A percentile compares a stretch with the other conserved stretches of the same genome.
phyloP scores from a whole-genome alignment of 1,140 invertebrate genomes.

The Planococcus citri region DNA sequence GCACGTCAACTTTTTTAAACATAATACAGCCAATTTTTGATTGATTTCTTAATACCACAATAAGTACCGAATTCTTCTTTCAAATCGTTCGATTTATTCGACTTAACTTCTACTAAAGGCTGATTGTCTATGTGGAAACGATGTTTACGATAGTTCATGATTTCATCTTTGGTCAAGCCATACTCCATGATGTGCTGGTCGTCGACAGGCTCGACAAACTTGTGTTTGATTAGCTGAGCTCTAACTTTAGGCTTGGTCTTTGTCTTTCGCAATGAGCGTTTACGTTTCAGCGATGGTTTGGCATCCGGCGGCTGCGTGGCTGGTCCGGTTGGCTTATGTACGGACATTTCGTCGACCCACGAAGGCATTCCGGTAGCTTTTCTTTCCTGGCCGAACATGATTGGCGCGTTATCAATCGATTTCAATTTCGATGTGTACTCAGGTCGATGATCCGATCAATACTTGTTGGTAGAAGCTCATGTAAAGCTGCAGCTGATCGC shows the following conservation, averaged over 20 bases:
- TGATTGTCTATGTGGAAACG: neutral
- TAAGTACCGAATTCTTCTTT: conserved; percentile 5
- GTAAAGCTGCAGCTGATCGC: no score
- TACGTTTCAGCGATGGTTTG: neutral
- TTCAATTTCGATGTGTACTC: no score
- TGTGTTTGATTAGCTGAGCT: neutral
- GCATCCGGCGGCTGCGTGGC: no score
- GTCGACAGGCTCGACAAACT: neutral
- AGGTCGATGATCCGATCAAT: no score
- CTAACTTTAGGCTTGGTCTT: neutral
- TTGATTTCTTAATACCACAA: neutral
- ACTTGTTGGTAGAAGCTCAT: no score
- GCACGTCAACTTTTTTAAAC: no score
- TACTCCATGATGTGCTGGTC: neutral
- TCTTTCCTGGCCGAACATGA: no score
- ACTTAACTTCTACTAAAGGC: neutral
- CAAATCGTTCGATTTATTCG: neutral
- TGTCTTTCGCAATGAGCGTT: neutral
- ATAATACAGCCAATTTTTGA: conserved; percentile 5
- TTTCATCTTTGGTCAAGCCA: neutral
- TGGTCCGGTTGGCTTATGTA: no score
- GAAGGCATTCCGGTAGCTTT: no score
- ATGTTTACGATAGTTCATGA: conserved; percentile 9
- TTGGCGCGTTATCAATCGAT: no score
- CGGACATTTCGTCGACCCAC: no score